Conservation (phyloP, 2,797 vertebrate genomes). For the Dicrostonyx torquatus region DNA sequence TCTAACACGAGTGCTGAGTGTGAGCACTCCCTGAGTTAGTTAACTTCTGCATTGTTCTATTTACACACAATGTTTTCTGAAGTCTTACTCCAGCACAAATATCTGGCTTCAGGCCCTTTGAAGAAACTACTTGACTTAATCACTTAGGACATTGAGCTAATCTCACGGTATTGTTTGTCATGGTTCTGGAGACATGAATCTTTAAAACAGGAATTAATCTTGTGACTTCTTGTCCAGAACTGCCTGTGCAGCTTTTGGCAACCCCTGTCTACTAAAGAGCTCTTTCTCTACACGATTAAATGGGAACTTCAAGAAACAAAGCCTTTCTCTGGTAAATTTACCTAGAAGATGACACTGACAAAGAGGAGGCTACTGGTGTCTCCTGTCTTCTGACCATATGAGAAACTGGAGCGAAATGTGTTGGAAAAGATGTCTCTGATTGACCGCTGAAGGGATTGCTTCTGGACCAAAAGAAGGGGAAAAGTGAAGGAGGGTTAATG, state of each 20-base stretch:
- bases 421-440: neutral
- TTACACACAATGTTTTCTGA: neutral
- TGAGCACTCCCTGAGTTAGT: neutral
- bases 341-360: neutral
- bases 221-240: neutral
- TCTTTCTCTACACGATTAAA: neutral
- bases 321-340: neutral
- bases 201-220: conserved; percentile 20
- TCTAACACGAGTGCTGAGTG: neutral
- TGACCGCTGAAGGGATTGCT: neutral
- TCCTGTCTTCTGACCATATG: neutral
- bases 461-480: neutral
- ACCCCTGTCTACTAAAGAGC: neutral
- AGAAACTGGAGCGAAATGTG: neutral
- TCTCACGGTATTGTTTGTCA: conserved; percentile 56
- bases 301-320: neutral
- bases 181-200: neutral
- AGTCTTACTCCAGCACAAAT: neutral
- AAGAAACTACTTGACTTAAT: conserved; percentile 1
- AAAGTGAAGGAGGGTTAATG: neutral
- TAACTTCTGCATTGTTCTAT: neutral
- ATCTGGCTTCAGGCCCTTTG: neutral
- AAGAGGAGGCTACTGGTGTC: neutral
- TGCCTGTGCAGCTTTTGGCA: neutral
- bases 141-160: neutral